Evolutionary conservation across 2,888 invertebrate species (phyloP).

Genomic region (Lutraria lutraria): DNA sequence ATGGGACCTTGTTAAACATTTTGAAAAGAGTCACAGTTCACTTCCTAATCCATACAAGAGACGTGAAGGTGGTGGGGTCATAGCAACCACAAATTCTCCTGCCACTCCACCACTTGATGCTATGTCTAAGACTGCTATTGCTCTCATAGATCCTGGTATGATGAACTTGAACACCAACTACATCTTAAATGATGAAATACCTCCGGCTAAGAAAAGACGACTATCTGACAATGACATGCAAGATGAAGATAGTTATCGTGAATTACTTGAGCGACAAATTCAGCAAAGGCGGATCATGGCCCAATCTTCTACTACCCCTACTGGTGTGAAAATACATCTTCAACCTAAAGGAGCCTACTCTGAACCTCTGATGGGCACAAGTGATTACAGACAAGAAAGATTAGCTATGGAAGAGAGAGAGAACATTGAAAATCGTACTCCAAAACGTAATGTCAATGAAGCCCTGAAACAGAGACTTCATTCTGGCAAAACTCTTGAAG

Average conservation of each 20-base stretch:
- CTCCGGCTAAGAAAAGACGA: conserved; percentile 71
- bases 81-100: conserved; percentile 45
- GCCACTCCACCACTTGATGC: conserved; percentile 65
- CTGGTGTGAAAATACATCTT: conserved; percentile 40
- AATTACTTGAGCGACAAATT: conserved; percentile 57
- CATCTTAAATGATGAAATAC: conserved; percentile 50
- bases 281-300: conserved; percentile 47
- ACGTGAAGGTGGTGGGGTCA: conserved; percentile 75
- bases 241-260: conserved; percentile 56
- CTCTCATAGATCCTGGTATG: conserved; percentile 69
- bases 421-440: conserved; percentile 46
- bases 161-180: conserved; percentile 42
- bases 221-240: conserved; percentile 73
- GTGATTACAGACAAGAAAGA: conserved; percentile 31
- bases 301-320: conserved; percentile 36
- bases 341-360: conserved; percentile 67
- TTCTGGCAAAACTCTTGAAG: conserved; percentile 43
- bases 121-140: conserved; percentile 69
- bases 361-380: conserved; percentile 37
- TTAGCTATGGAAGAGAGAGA: conserved; percentile 34
- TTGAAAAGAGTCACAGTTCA: conserved; percentile 84
- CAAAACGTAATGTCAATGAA: conserved; percentile 65
- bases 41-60: conserved; percentile 86
- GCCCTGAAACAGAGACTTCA: conserved; percentile 71
- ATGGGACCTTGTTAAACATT: conserved; percentile 86